These are phyloP conservation scores for Mirza zaza DNA, from an alignment of 2,113 vertebrate genomes.

Conservation along the genomic window DNA sequence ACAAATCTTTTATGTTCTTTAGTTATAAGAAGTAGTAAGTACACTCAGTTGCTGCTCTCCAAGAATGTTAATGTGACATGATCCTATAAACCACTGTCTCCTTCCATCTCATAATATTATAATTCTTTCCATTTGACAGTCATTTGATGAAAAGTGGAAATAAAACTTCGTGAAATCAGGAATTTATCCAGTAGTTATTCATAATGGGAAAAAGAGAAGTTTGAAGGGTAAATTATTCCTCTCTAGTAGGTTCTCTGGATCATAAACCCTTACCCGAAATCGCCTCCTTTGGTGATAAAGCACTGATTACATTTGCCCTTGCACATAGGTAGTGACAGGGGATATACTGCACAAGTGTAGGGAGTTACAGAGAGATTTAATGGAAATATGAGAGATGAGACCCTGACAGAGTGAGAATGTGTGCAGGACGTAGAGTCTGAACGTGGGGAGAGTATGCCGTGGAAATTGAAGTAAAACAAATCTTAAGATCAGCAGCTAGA, in stretches of 20 bases:
- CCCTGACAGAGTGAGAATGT: background rate
- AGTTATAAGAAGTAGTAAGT: background rate
- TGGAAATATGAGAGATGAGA: background rate
- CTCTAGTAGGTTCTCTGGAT: background rate
- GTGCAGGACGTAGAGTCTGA: background rate
- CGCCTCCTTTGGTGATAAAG: background rate
- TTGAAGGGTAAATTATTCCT: background rate
- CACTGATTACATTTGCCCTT: background rate
- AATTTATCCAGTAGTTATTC: background rate
- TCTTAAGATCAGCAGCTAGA: background rate
- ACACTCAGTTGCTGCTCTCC: background rate
- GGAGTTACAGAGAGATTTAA: background rate
- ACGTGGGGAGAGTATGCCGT: background rate
- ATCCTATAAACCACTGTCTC: slow-evolving; percentile 14
- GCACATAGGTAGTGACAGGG: background rate
- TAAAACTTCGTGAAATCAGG: background rate
- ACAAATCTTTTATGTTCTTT: background rate
- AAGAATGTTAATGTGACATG: slow-evolving; percentile 18
- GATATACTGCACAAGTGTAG: background rate
- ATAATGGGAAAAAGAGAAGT: background rate
- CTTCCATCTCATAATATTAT: background rate
- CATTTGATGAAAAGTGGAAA: slow-evolving; percentile 46
- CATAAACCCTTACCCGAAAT: background rate
- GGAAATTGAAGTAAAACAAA: slow-evolving; percentile 50
- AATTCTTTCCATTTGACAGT: slow-evolving; percentile 31